These are phyloP conservation scores for Pteronura brasiliensis DNA, from an alignment of 2,113 vertebrate species.

Conservation along the genomic window DNA sequence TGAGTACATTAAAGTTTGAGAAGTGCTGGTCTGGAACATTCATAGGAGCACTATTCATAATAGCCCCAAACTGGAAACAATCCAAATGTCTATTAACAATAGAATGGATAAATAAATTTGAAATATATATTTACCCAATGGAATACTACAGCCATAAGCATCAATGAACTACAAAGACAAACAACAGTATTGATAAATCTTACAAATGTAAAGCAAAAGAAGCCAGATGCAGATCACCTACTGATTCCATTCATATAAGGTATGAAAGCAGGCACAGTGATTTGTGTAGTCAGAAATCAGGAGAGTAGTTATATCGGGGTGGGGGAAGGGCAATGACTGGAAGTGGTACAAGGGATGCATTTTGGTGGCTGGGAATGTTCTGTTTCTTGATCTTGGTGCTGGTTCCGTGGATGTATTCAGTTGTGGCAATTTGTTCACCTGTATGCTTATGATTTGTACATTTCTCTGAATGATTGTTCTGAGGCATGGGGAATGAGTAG, in stretches of 20 bases:
- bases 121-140: neutral
- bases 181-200: neutral
- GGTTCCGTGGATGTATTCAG: neutral
- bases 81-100: slow-evolving; percentile 56
- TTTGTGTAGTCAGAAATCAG: neutral
- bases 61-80: slow-evolving; percentile 37
- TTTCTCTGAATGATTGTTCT: neutral
- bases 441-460: neutral
- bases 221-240: neutral
- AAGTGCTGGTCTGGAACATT: neutral
- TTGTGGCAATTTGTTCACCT: neutral
- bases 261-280: neutral
- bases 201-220: neutral
- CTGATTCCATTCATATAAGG: neutral
- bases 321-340: too few relatives aligned
- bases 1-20: slow-evolving; percentile 22
- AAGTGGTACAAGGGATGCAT: neutral
- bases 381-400: neutral
- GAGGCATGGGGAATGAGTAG: too few relatives aligned
- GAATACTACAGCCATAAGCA: neutral
- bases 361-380: neutral
- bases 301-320: neutral
- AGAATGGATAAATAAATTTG: slow-evolving; percentile 5
- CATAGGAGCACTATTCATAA: slow-evolving; percentile 10
- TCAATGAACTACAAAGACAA: neutral